These are phyloP conservation scores for Fregata magnificens DNA, from an alignment of 2,113 vertebrate species.

Conservation along the genomic window DNA sequence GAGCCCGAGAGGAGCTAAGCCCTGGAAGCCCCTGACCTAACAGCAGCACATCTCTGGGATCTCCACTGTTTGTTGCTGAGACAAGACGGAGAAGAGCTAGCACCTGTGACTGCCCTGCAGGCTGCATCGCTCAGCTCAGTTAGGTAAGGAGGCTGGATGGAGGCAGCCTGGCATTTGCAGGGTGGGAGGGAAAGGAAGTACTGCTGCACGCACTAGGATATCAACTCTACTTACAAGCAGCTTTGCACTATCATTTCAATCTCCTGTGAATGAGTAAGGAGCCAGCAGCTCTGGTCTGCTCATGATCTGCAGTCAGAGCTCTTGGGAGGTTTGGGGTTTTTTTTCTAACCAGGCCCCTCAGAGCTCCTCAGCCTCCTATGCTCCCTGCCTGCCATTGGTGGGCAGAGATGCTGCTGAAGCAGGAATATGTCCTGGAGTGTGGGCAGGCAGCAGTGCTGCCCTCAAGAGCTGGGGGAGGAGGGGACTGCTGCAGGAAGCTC, in stretches of 20 bases:
- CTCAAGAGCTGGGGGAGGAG: neutral
- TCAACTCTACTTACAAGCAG: neutral
- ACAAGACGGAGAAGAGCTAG: neutral
- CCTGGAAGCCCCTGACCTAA: neutral
- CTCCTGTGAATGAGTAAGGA: neutral
- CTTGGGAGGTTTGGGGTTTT: neutral
- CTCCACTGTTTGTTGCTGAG: neutral
- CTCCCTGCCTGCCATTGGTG: neutral
- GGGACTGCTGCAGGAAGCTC: neutral
- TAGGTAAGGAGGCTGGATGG: neutral
- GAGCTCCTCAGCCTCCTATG: neutral
- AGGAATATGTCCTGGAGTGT: neutral
- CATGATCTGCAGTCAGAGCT: neutral
- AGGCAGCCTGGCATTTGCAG: neutral
- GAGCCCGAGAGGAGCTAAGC: neutral
- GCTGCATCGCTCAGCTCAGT: fast-evolving
- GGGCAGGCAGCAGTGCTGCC: neutral
- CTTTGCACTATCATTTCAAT: neutral
- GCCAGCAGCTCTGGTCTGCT: neutral
- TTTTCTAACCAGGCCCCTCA: neutral
- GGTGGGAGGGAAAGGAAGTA: slow-evolving; percentile 12
- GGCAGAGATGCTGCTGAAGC: neutral
- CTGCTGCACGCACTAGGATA: neutral
- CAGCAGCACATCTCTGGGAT: neutral
- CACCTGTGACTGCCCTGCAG: neutral